Conservation (phyloP, 2,113 vertebrate genomes). For the Oryctolagus cuniculus region mOryCun1.1 NC_091436.1:32301001-32301500, state of each 20-base stretch:
- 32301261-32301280: neutral
- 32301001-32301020: neutral
- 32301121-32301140: neutral
- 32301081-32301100: neutral
- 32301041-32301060: constrained; percentile 24
- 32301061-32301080: neutral
- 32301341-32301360: neutral
- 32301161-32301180: neutral
- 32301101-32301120: neutral
- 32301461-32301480: neutral
- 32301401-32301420: neutral
- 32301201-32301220: neutral
- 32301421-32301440: neutral
- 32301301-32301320: neutral
- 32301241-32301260: neutral
- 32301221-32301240: neutral
- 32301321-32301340: neutral
- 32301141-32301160: neutral
- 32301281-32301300: neutral
- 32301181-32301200: neutral
- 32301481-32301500: neutral
- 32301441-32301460: neutral
- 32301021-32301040: neutral
- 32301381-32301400: neutral
- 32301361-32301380: neutral